phyloP scores from a whole-genome alignment of 2,797 vertebrate genomes.

The Spondyliosoma cantharus region DNA sequence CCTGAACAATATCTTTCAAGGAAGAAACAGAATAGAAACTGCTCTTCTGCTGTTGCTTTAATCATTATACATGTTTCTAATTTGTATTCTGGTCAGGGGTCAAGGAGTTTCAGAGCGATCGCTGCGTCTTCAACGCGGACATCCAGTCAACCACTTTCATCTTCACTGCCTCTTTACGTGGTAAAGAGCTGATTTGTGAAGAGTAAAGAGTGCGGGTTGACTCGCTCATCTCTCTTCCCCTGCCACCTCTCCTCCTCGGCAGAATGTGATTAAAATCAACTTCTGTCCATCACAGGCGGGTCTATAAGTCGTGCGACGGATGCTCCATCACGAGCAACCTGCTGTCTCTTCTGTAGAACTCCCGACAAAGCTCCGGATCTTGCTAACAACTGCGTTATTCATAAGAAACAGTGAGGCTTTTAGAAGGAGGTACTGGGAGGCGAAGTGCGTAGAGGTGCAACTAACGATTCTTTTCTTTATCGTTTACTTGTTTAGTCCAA shows the following conservation, averaged over 20 bases:
- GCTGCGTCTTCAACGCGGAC: slow-evolving; percentile 41
- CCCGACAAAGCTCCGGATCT: not conserved
- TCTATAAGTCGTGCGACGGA: slow-evolving; percentile 45
- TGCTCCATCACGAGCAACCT: slow-evolving; percentile 46
- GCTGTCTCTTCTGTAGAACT: slow-evolving; percentile 27
- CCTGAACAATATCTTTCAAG: not conserved
- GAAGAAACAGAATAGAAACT: slow-evolving; percentile 9
- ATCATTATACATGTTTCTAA: slow-evolving; percentile 42
- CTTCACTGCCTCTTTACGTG: slow-evolving; percentile 46
- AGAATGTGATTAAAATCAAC: slow-evolving; percentile 66
- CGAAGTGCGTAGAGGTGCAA: not conserved
- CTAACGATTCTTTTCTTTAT: too few species aligned
- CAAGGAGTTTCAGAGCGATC: slow-evolving; percentile 54
- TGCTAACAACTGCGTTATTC: slow-evolving; percentile 8
- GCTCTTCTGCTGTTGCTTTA: slow-evolving; percentile 16
- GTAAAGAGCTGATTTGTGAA: slow-evolving; percentile 61
- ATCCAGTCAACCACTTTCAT: slow-evolving; percentile 38
- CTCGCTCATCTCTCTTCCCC: slow-evolving; percentile 8
- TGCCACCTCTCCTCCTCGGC: slow-evolving; percentile 18
- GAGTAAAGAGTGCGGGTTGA: slow-evolving; percentile 25
- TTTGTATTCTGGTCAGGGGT: slow-evolving; percentile 73
- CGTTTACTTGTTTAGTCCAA: too few species aligned
- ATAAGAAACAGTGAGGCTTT: slow-evolving; percentile 10
- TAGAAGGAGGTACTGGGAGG: not conserved
- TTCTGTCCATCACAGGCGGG: slow-evolving; percentile 33